Evolutionary conservation across 2,797 vertebrate species (phyloP), one percentile per base, ranked within the genome.

Genomic region (Buceros bicornis): DNA sequence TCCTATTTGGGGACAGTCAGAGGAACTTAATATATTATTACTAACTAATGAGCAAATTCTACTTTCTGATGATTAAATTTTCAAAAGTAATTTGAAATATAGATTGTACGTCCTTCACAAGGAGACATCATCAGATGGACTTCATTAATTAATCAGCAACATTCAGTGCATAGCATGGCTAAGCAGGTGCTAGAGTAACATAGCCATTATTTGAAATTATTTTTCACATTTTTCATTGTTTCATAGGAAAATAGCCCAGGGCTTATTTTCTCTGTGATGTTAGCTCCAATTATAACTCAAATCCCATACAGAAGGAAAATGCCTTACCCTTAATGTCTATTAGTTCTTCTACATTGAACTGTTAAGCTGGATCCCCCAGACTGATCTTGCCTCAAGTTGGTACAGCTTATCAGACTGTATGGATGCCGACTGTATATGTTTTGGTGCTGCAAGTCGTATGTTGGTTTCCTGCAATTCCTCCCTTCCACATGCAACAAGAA

Each of bases 21-120:
- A 77, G 58, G 80, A 96, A 92, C 77, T 90, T 96, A 84, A 95
- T 97, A 89, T 89, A 96, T 94, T 97, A 96, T 96, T 96, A 95
- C 85, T 84, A 91, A 82, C 94, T 96, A 96, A 97, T 94, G 95
- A 96, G 80, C 78, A 87, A 84, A 94, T 95, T 94, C 85, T 95
- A 82, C 85, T 92, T 82, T 92, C 90, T 47, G 56, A 93, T 95
- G 54, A 96, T 97, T 95, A 96, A 93, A 97, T 90, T 94, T 97
- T 95, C 90, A 95, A 26, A 92, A 85, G 80, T 85, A 85, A 96
- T 97, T 96, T 96, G 94, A 95, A 94, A 90, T 93, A 95, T 51
- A 91, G 90, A 70, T 95, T 90, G 58, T 77, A 84, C 0, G 0
- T 70, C 65, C 89, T 91, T 97, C 93, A 84, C 42, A 47, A 42